These are phyloP conservation scores for Aplodontia rufa DNA, from an alignment of 2,113 vertebrate species.

Conservation along the genomic window DNA sequence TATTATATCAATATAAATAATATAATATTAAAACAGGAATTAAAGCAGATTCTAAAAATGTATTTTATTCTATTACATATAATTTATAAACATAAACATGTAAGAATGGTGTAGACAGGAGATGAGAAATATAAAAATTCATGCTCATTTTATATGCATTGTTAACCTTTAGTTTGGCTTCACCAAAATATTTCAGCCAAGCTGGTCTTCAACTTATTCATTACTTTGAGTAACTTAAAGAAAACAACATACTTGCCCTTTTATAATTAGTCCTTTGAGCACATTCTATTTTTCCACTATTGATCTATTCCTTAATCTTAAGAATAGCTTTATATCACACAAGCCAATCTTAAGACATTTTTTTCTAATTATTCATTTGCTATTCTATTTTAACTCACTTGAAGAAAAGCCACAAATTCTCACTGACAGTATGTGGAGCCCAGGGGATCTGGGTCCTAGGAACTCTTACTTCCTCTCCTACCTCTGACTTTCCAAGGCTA, in stretches of 20 bases:
- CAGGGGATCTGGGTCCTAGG: fast-evolving
- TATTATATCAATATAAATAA: neutral
- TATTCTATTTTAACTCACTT: conserved; percentile 9
- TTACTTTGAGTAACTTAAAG: neutral
- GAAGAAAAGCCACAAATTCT: neutral
- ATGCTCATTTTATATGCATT: neutral
- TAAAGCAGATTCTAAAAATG: neutral
- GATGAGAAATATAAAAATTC: neutral
- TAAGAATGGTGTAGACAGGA: neutral
- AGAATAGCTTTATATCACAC: conserved; percentile 8
- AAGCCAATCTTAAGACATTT: neutral
- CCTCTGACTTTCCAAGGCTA: neutral
- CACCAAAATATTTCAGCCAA: conserved; percentile 16
- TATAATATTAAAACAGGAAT: neutral
- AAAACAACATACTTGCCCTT: conserved; percentile 21
- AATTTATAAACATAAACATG: neutral
- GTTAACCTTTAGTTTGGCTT: conserved; percentile 41
- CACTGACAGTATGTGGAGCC: neutral
- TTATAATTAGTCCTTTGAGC: conserved; percentile 45
- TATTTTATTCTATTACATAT: neutral
- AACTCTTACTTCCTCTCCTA: neutral
- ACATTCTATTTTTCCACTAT: neutral
- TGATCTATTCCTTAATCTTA: neutral
- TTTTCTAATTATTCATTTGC: neutral
- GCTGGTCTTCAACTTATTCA: conserved; percentile 33